Base-by-base conservation (phyloP, 2,888 invertebrate genomes). In the Scaptomyza cyrtandrae region DNA sequence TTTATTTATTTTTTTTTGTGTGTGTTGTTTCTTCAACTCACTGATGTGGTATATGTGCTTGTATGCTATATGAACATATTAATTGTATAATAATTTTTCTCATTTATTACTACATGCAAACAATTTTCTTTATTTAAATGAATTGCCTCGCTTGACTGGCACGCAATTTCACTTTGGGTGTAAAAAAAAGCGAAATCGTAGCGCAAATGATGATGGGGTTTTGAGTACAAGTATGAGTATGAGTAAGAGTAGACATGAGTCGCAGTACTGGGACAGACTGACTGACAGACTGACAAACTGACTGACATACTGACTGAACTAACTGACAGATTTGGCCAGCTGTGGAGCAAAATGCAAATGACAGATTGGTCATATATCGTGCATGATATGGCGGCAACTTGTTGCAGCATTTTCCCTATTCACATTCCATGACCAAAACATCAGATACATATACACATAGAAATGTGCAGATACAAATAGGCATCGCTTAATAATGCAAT, bases 91-190 rank as follows among this genome's bases (percentile, higher is more conserved):
- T 83, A 86, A 86, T 84, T 80, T 80, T 68, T 71, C 35, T 53
- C 84, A 86, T 80, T 84, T 86, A 80, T 80, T 80, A 73, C 67
- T 61, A 60, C 72, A 73, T 69, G 86, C 80, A 73, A 75, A 76
- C 80, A 55, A 70, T 86, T 83, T 84, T 84, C 78, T 82, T 83
- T 82, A 86, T 83, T 86, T 83, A 80, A 83, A 84, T 86, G 78
- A 83, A 80, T 78, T 64, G 80, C 75, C 65, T 67, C 75, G 80
- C 80, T 65, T 83, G 86, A 86, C 80, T 86, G 83, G 63, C 83
- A 75, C 80, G 77, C 83, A 82, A 72, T 86, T 82, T 86, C 83
- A 69, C 78, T 75, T 41, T 67, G 67, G 63, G 64, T 74, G 71
- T 65, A 79, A 63, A 62, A 62, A 56, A 68, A 66, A 71, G 58